Conservation (phyloP, 2,797 vertebrate species). For the Menidia menidia region DNA sequence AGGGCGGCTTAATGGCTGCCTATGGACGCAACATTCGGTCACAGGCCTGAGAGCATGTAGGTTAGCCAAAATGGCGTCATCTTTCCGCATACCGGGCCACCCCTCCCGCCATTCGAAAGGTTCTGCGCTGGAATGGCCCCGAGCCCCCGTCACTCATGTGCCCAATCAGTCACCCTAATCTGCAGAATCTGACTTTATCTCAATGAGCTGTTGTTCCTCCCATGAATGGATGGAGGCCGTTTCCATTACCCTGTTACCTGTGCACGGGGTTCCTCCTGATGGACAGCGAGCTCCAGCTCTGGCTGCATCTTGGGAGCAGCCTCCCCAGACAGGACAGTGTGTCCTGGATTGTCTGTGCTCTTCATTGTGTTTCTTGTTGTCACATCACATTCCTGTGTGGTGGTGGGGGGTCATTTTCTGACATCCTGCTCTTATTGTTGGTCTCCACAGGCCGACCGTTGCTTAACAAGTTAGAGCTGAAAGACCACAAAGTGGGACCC, state of each 20-base stretch:
- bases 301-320: slow-evolving; percentile 12
- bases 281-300: slow-evolving; percentile 11
- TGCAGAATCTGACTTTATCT: slow-evolving; percentile 80
- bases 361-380: slow-evolving; percentile 60
- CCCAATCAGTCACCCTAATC: slow-evolving; percentile 75
- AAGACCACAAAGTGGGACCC: slow-evolving; percentile 59
- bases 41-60: slow-evolving; percentile 66
- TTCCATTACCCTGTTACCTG: slow-evolving; percentile 53
- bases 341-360: slow-evolving; percentile 51
- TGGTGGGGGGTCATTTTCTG: slow-evolving; percentile 35
- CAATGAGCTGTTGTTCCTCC: slow-evolving; percentile 74
- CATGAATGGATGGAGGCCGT: slow-evolving; percentile 60
- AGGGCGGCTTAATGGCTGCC: slow-evolving; percentile 33
- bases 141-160: slow-evolving; percentile 75
- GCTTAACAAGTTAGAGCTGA: slow-evolving; percentile 58
- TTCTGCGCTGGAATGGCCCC: slow-evolving; percentile 60
- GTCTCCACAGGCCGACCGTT: slow-evolving; percentile 50
- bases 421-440: slow-evolving; percentile 69
- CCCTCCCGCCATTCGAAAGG: slow-evolving; percentile 41
- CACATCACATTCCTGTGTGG: slow-evolving; percentile 57
- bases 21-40: slow-evolving; percentile 54
- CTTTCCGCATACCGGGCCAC: slow-evolving; percentile 34
- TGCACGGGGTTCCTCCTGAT: slow-evolving; percentile 20
- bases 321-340: slow-evolving; percentile 29
- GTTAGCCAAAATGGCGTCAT: slow-evolving; percentile 62